A percentile compares a stretch with the other conserved stretches of the same genome.
phyloP scores from a whole-genome alignment of 1,140 invertebrate genomes.

The Drosophila melanica region DNA sequence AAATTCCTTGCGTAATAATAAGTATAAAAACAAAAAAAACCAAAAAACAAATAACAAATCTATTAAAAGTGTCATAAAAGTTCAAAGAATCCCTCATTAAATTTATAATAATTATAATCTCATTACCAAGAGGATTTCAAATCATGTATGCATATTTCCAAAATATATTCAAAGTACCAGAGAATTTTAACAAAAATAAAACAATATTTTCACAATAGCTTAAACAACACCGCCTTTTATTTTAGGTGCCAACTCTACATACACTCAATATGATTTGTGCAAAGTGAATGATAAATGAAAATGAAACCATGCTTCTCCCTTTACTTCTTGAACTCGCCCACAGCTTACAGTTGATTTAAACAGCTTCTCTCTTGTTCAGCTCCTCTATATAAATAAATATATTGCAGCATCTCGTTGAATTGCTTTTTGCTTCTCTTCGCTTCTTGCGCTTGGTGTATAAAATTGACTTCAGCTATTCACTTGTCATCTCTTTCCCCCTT shows the following conservation, averaged over 20 bases:
- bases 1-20: slow-evolving; percentile 9
- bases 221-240: slow-evolving; percentile 38
- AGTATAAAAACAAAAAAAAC: slow-evolving; percentile 3
- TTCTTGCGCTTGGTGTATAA: no score
- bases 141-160: slow-evolving; percentile 59
- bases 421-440: no score
- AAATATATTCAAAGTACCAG: slow-evolving; percentile 57
- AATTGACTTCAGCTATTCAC: not conserved
- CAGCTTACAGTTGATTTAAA: no score
- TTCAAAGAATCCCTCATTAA: slow-evolving; percentile 28
- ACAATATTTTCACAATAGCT: slow-evolving; percentile 80
- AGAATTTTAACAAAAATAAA: slow-evolving; percentile 71
- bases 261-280: not conserved
- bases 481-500: not conserved
- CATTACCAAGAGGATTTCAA: slow-evolving; percentile 44
- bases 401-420: no score
- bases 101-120: slow-evolving; percentile 53
- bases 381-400: no score
- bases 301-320: no score
- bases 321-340: no score
- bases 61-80: slow-evolving; percentile 23
- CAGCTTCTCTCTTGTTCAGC: no score
- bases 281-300: no score
- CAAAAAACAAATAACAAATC: slow-evolving; percentile 9
- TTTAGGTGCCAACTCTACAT: not conserved